Evolutionary conservation across 2,797 vertebrate genomes (phyloP).

Genomic region (Gallirallus australis): DNA sequence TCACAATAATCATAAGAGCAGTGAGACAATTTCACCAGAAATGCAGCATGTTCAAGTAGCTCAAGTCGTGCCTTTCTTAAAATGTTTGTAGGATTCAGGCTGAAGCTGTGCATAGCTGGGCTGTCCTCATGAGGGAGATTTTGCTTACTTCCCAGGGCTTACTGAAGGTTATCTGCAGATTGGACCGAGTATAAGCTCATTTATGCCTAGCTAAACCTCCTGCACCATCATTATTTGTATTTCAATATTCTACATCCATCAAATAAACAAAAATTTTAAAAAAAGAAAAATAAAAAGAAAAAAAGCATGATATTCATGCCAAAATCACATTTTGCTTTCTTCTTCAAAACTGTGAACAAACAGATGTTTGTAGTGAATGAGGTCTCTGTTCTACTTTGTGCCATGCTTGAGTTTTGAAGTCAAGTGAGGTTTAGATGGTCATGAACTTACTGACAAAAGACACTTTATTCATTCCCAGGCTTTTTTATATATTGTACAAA

Average conservation of each 20-base stretch:
- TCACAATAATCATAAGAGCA: neutral
- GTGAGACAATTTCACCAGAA: neutral
- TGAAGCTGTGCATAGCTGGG: neutral
- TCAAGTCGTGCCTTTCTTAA: neutral
- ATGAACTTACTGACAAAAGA: neutral
- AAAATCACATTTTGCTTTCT: neutral
- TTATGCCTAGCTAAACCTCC: neutral
- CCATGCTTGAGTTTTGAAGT: neutral
- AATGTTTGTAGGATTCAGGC: neutral
- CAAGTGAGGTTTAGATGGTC: neutral
- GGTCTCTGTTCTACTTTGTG: neutral
- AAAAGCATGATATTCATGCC: neutral
- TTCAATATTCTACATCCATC: neutral
- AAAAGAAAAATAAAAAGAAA: neutral
- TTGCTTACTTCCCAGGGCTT: neutral
- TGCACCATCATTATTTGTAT: neutral
- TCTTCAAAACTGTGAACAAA: neutral
- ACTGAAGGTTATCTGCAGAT: neutral
- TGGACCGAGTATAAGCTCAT: neutral
- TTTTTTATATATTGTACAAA: neutral
- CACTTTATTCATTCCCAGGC: neutral
- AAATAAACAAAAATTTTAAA: neutral
- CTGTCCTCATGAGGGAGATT: neutral
- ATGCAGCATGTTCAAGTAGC: neutral
- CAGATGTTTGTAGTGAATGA: neutral